These are phyloP conservation scores for Mya arenaria DNA, from an alignment of 1,140 invertebrate species.

Conservation along the genomic window DNA sequence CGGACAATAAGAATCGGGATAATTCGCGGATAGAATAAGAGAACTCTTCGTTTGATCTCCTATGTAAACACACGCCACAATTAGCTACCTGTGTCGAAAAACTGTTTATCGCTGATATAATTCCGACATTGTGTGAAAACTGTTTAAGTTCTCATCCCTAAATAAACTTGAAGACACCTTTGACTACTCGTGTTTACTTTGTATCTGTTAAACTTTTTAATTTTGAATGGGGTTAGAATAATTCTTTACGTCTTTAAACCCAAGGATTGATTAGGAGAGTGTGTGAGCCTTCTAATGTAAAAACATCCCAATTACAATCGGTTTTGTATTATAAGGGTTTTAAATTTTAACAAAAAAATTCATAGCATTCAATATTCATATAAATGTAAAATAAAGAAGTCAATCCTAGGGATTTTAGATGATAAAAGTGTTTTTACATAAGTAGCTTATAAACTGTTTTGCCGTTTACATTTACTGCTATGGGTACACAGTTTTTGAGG, in stretches of 20 bases:
- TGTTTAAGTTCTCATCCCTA: background rate
- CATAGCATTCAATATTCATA: too few species aligned
- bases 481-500: too few species aligned
- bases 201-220: conserved; percentile 16
- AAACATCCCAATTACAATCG: too few species aligned
- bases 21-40: background rate
- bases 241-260: conserved; percentile 11
- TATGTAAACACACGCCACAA: conserved; percentile 27
- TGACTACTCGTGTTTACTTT: background rate
- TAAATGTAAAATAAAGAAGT: too few species aligned
- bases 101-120: background rate
- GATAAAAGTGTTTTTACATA: too few species aligned
- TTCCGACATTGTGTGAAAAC: background rate
- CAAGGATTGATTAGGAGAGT: conserved; percentile 24
- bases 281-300: too few species aligned
- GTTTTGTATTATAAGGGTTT: too few species aligned
- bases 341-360: too few species aligned
- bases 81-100: conserved; percentile 4
- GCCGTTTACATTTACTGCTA: too few species aligned
- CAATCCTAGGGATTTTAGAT: too few species aligned
- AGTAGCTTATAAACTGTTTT: too few species aligned
- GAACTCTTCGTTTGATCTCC: conserved; percentile 28
- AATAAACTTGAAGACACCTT: background rate
- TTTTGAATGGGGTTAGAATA: conserved; percentile 21
- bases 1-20: conserved; percentile 10